phyloP scores from a whole-genome alignment of 2,113 vertebrate species.

The Pelmatolapia mariae region DNA sequence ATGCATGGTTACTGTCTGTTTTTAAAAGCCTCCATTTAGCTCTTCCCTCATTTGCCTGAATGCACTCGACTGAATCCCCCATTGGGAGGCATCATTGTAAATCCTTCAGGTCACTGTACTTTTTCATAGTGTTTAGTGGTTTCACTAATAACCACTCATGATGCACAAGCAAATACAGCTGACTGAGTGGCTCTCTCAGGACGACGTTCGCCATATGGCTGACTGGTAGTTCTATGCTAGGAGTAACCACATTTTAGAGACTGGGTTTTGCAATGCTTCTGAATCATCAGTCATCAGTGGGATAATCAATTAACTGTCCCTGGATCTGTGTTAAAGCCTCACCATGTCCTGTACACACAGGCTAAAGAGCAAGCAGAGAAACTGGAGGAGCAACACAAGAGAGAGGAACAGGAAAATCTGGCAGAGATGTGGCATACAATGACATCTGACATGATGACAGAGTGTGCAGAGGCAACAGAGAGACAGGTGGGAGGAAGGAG shows the following conservation, averaged over 20 bases:
- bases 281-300: not conserved
- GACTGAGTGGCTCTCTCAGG: slow-evolving; percentile 28
- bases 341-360: slow-evolving; percentile 30
- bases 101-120: slow-evolving; percentile 29
- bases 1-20: slow-evolving; percentile 25
- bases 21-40: slow-evolving; percentile 25
- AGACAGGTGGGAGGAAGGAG: not conserved
- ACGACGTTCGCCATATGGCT: not conserved
- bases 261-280: not conserved
- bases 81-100: slow-evolving; percentile 40
- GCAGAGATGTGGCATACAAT: slow-evolving; percentile 62
- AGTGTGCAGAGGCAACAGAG: slow-evolving; percentile 51
- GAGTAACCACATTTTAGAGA: slow-evolving; percentile 2
- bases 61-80: slow-evolving; percentile 26
- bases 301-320: not conserved
- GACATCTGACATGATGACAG: slow-evolving; percentile 74
- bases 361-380: slow-evolving; percentile 51
- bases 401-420: slow-evolving; percentile 46
- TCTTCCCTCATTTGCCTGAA: slow-evolving; percentile 25
- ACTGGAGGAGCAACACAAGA: slow-evolving; percentile 29
- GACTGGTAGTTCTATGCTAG: not conserved
- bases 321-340: not conserved
- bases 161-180: slow-evolving; percentile 3
- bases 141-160: slow-evolving; percentile 43
- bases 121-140: slow-evolving; percentile 37